Percentiles rank a stretch among this genome's conserved stretches.
phyloP scores from a whole-genome alignment of 2,888 invertebrate species.

The Melitaea athalia region DNA sequence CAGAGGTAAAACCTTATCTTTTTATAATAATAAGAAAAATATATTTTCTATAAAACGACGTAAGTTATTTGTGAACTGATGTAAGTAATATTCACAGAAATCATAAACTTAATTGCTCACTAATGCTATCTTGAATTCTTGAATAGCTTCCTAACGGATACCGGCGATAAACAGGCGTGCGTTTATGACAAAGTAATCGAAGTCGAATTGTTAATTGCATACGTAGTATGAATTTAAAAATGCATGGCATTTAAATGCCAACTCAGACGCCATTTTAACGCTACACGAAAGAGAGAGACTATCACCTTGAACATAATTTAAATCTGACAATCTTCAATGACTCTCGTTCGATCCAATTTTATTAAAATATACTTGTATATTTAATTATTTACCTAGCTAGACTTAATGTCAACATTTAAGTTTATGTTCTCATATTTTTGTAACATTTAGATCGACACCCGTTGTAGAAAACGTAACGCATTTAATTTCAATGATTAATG shows the following conservation, averaged over 20 bases:
- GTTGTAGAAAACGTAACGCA: no score
- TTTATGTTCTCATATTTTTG: background rate
- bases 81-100: constrained; percentile 61
- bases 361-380: constrained; percentile 22
- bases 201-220: constrained; percentile 76
- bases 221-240: constrained; percentile 78
- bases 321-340: constrained; percentile 81
- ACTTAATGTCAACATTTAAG: constrained; percentile 50
- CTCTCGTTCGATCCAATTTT: constrained; percentile 63
- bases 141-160: constrained; percentile 65
- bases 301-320: constrained; percentile 80
- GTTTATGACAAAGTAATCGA: constrained; percentile 78
- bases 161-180: constrained; percentile 56
- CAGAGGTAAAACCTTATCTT: constrained; percentile 22
- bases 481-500: no score
- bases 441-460: no score
- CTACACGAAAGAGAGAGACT: constrained; percentile 75
- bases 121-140: constrained; percentile 60
- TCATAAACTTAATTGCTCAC: constrained; percentile 60
- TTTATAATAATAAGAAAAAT: constrained; percentile 22
- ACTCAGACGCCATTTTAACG: constrained; percentile 75
- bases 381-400: constrained; percentile 38
- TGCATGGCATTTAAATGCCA: constrained; percentile 82
- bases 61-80: constrained; percentile 51
- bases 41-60: constrained; percentile 57